Conservation (phyloP, 1,140 invertebrate species). For the Lepidurus packardi region DNA sequence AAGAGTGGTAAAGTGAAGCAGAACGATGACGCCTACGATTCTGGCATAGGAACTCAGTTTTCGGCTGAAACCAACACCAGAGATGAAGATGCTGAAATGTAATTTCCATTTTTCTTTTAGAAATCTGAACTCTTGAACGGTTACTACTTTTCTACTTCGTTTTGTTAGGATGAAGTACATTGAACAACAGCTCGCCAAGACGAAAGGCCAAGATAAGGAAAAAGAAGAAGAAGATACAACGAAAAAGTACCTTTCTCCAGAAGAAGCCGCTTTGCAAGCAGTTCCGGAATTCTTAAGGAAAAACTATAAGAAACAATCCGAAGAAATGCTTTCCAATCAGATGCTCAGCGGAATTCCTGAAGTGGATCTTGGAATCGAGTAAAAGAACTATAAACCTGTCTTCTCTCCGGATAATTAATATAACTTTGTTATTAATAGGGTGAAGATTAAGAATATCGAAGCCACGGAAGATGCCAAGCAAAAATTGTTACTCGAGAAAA, state of each 20-base stretch:
- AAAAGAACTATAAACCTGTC: conserved; percentile 42
- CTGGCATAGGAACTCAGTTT: conserved; percentile 91
- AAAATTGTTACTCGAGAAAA: conserved; percentile 76
- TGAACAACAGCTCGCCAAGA: conserved; percentile 82
- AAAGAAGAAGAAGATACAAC: conserved; percentile 46
- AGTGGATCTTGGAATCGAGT: conserved; percentile 97
- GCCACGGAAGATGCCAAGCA: conserved; percentile 96
- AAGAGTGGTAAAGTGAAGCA: conserved; percentile 70
- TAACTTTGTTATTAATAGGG: conserved; percentile 50
- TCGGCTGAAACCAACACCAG: conserved; percentile 96
- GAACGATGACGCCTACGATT: conserved; percentile 75
- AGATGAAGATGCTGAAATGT: conserved; percentile 98
- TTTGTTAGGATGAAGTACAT: conserved; percentile 86
- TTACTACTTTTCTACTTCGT: conserved; percentile 31
- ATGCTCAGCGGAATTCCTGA: conserved; percentile 99
- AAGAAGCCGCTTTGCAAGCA: conserved; percentile 75
- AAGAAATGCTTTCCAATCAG: conserved; percentile 99
- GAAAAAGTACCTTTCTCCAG: conserved; percentile 64
- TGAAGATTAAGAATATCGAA: conserved; percentile 96
- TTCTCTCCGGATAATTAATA: conserved; percentile 25
- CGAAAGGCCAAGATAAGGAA: conserved; percentile 61
- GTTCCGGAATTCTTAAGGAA: conserved; percentile 79
- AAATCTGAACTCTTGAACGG: conserved; percentile 34
- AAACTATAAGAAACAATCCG: conserved; percentile 73
- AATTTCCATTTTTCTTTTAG: conserved; percentile 23